Evolutionary conservation across 2,888 invertebrate genomes (phyloP).

Genomic region (Lapara coniferarum): DNA sequence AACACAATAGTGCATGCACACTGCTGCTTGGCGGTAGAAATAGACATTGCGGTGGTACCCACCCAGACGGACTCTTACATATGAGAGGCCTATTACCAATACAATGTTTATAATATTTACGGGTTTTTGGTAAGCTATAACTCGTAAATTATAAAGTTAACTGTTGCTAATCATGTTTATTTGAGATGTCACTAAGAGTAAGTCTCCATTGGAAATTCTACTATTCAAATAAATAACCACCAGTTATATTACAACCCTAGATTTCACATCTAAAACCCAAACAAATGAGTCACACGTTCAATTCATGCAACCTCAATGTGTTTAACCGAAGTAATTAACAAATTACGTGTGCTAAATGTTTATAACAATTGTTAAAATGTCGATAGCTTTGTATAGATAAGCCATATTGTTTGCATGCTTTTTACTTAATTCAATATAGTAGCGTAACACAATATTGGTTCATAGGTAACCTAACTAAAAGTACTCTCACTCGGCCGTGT

Average conservation of each 20-base stretch:
- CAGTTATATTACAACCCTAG: not conserved
- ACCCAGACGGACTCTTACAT: too few relatives aligned
- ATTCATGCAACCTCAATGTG: slow-evolving; percentile 1
- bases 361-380: not conserved
- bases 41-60: too few relatives aligned
- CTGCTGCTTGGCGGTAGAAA: too few relatives aligned
- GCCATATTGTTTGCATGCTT: not conserved
- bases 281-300: slow-evolving; percentile 1
- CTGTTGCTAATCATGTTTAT: not conserved
- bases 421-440: not conserved
- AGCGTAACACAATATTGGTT: not conserved
- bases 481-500: too few relatives aligned
- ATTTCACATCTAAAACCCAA: not conserved
- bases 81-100: too few relatives aligned
- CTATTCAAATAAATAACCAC: not conserved
- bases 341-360: not conserved
- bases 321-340: slow-evolving; percentile 11
- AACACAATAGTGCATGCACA: too few relatives aligned
- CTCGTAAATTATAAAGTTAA: too few relatives aligned
- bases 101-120: too few relatives aligned
- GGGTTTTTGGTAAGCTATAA: too few relatives aligned
- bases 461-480: too few relatives aligned
- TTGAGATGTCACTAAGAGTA: not conserved
- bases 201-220: too few relatives aligned
- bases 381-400: not conserved